Base-by-base conservation (phyloP, 2,888 invertebrate genomes). In the Subacronicta megacephala region DNA sequence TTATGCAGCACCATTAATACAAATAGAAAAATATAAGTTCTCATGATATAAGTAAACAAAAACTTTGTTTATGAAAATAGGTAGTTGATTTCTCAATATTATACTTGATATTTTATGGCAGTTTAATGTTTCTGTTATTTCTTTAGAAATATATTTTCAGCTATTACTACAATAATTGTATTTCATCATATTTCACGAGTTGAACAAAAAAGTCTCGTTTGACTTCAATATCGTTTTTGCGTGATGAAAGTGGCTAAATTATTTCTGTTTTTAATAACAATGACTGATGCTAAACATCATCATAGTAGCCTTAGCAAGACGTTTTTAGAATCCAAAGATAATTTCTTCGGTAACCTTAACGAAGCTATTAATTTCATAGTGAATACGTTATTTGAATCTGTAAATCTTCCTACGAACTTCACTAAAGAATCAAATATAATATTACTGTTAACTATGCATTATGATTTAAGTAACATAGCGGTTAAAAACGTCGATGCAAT, bases 331-430 rank as follows among this genome's bases (percentile, higher is more conserved):
- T 4, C 46, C 41, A 70, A 65, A 45, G 41, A 54, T 2, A 72
- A 72, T 23, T 60, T 73, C 12, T 75, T 80, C 33, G 38, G 67
- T 15, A 66, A 63, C 45, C 63, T 73, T 2, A 75, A 76, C 33
- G 51, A 56, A 17, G 51, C 61, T 4, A 55, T 85, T 9, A 77
- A 82, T 31, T 33, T 13, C 13, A 42, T 67, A 4, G 61, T 75
- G 13, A 79, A 85, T 44, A 72, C 77, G 42, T 15, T 86, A 35
- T 82, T 87, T 16, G 45, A 67, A 9, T 50, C 46, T 7, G 51
- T 85, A 7, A 75, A 78, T 52, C 42, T 83, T 2, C 35, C 58
- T 7, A 43, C 60, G 16, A 64, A 71, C 10, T 74, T 82, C 33
- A 47, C 53, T n/a, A 51, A 72, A 18, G 29, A 56, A 17, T 29